Conservation (phyloP, 2,797 vertebrate genomes). For the Ctenosaura bakeri region DNA sequence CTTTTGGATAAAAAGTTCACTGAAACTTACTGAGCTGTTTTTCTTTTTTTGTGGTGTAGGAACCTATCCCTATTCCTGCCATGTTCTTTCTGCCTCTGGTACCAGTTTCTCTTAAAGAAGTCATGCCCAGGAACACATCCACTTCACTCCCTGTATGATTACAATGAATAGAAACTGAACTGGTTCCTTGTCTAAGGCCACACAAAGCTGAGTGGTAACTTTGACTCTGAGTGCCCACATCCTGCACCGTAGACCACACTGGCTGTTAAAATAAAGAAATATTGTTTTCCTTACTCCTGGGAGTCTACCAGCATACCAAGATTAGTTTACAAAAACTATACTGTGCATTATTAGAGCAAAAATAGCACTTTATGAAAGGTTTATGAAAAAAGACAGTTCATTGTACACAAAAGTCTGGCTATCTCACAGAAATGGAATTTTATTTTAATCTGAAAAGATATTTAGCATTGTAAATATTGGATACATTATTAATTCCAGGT, state of each 20-base stretch:
- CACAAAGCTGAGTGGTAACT: background rate
- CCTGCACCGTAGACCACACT: background rate
- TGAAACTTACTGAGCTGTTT: no score
- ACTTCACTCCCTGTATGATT: background rate
- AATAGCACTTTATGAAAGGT: background rate
- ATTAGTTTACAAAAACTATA: no score
- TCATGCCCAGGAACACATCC: no score
- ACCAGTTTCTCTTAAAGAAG: no score
- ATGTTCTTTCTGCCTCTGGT: no score
- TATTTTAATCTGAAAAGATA: conserved; percentile 19
- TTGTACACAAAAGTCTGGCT: background rate
- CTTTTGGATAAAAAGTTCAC: no score
- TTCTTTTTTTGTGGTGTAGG: no score
- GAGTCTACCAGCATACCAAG: background rate
- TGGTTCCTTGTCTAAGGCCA: background rate
- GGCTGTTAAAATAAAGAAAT: background rate
- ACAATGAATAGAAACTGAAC: background rate
- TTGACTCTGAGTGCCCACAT: background rate
- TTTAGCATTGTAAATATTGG: conserved; percentile 39
- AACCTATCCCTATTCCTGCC: no score
- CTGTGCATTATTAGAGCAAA: background rate
- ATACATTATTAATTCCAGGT: conserved; percentile 29
- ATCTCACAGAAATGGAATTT: background rate
- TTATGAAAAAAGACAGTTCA: background rate
- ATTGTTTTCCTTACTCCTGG: background rate